Conservation (phyloP, 1,140 invertebrate species). For the Epicauta chinensis region DNA sequence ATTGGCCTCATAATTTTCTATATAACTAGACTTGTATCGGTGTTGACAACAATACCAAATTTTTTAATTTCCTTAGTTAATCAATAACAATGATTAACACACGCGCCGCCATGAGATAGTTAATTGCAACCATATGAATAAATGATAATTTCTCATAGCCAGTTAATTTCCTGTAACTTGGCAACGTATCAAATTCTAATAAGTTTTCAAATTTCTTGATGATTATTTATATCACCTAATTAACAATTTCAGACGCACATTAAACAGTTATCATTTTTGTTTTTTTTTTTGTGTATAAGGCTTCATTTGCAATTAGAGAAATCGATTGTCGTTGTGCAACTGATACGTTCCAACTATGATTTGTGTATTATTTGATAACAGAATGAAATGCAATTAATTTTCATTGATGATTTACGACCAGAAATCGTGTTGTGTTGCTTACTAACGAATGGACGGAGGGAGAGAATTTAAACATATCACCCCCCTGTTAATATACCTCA, state of each 20-base stretch:
- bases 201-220: constrained; percentile 20
- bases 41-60: too few relatives aligned
- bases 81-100: too few relatives aligned
- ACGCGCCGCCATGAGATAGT: too few relatives aligned
- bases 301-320: constrained; percentile 28
- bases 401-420: constrained; percentile 26
- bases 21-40: too few relatives aligned
- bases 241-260: not conserved
- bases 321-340: constrained; percentile 29
- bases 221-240: not conserved
- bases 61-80: too few relatives aligned
- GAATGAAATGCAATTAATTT: constrained; percentile 38
- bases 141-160: too few relatives aligned
- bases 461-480: too few relatives aligned
- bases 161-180: too few relatives aligned
- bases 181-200: not conserved
- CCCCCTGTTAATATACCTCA: too few relatives aligned
- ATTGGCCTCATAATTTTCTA: too few relatives aligned
- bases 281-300: too few relatives aligned
- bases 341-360: constrained; percentile 31
- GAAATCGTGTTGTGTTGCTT: constrained; percentile 23
- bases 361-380: constrained; percentile 38
- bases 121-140: too few relatives aligned
- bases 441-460: constrained; percentile 25
- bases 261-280: not conserved